A percentile compares a stretch with the other conserved stretches of the same genome.
Conservation (phyloP, 2,888 invertebrate genomes). For the Amiota mariae region DNA sequence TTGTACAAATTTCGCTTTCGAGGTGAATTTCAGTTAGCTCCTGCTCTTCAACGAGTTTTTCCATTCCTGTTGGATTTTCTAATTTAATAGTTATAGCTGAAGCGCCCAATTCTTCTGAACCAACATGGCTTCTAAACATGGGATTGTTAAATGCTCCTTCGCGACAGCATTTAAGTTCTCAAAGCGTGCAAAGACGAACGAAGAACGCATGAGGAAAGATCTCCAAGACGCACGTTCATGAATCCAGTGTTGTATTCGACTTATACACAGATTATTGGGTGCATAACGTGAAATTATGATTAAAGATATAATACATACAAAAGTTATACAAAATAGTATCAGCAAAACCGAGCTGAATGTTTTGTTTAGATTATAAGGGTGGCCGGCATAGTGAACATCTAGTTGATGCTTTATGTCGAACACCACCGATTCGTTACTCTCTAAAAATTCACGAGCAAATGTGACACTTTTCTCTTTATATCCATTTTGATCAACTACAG, state of each 20-base stretch:
- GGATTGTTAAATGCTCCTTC: constrained; percentile 72
- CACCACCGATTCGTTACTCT: constrained; percentile 38
- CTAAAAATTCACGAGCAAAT: constrained; percentile 59
- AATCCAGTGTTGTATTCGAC: constrained; percentile 68
- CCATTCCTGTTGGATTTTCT: constrained; percentile 13
- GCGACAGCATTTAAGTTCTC: constrained; percentile 56
- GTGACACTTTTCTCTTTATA: constrained; percentile 66
- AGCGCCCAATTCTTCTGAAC: background rate
- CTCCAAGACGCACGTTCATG: constrained; percentile 65
- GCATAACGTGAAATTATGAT: constrained; percentile 68
- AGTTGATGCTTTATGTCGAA: constrained; percentile 41
- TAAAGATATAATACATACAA: constrained; percentile 63
- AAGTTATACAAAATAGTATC: constrained; percentile 65
- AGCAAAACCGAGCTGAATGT: constrained; percentile 62
- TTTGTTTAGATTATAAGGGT: constrained; percentile 68
- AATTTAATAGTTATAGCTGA: too few species aligned
- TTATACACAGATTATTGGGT: constrained; percentile 64
- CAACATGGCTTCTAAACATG: constrained; percentile 63
- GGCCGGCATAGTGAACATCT: constrained; percentile 61
- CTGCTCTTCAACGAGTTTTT: constrained; percentile 56
- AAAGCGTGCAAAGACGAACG: constrained; percentile 72
- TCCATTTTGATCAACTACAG: constrained; percentile 62
- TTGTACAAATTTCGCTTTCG: background rate
- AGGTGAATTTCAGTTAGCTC: constrained; percentile 70
- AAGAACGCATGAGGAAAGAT: constrained; percentile 57